A percentile compares a stretch with the other conserved stretches of the same genome.
Evolutionary conservation across 2,113 vertebrate genomes (phyloP).

Genomic region (Etia nguti): DNA sequence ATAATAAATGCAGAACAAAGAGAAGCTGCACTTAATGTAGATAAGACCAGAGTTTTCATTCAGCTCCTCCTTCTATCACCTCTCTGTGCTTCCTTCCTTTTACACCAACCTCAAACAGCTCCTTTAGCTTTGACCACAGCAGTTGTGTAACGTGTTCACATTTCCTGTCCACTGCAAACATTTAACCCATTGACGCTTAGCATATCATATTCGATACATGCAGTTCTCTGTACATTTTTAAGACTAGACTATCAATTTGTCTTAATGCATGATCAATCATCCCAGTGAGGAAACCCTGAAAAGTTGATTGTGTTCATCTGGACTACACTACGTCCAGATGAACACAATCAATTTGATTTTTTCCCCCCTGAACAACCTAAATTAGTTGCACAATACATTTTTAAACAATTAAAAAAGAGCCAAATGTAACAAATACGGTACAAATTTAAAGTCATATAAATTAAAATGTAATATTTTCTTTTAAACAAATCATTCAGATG

Average conservation of each 20-base stretch:
- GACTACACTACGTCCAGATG: too few relatives aligned
- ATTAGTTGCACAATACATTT: accelerated
- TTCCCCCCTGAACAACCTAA: background rate
- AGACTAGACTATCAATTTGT: too few relatives aligned
- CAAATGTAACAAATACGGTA: background rate
- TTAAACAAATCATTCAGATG: background rate
- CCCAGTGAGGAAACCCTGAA: too few relatives aligned
- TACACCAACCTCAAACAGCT: background rate
- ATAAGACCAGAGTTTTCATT: background rate
- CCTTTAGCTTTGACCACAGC: background rate
- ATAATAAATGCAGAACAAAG: background rate
- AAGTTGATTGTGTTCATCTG: too few relatives aligned
- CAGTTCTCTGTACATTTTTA: too few relatives aligned
- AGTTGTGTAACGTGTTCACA: background rate
- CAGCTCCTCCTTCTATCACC: background rate
- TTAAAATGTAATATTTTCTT: background rate
- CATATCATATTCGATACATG: too few relatives aligned
- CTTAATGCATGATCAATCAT: too few relatives aligned
- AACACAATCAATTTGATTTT: too few relatives aligned
- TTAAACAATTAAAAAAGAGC: background rate
- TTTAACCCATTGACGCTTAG: background rate
- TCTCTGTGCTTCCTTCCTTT: background rate
- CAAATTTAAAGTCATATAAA: background rate
- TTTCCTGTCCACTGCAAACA: background rate
- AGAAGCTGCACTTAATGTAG: background rate